A percentile compares a stretch with the other conserved stretches of the same genome.
Evolutionary conservation across 2,113 vertebrate genomes (phyloP).

Genomic region (Oryzias javanicus): DNA sequence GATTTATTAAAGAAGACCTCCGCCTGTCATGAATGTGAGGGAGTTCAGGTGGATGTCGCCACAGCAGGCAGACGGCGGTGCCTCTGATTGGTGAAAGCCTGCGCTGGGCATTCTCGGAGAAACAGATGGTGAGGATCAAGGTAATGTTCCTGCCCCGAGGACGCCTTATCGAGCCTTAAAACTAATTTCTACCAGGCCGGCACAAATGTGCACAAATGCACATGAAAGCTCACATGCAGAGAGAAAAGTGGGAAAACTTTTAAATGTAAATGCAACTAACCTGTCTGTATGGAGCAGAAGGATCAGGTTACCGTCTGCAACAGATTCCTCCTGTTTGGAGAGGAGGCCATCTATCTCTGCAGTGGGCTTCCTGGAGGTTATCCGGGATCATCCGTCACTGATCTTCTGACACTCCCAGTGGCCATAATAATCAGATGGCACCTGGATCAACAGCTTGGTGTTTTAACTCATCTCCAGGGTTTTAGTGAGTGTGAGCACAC

Average conservation of each 20-base stretch:
- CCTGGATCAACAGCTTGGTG: constrained; percentile 74
- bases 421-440: constrained; percentile 75
- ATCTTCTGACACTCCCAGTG: constrained; percentile 65
- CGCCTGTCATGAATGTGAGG: constrained; percentile 6
- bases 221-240: neutral
- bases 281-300: constrained; percentile 28
- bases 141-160: constrained; percentile 52
- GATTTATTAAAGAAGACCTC: constrained; percentile 10
- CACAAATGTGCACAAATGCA: neutral
- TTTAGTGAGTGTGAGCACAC: constrained; percentile 35
- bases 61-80: constrained; percentile 12
- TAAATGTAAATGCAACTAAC: no score
- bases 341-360: constrained; percentile 35
- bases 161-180: constrained; percentile 50
- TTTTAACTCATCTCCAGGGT: constrained; percentile 62
- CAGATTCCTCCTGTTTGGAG: constrained; percentile 23
- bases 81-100: constrained; percentile 51
- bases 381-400: constrained; percentile 64
- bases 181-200: constrained; percentile 42
- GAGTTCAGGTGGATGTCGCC: constrained; percentile 20
- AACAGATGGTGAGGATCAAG: constrained; percentile 65
- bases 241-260: no score
- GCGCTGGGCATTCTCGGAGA: constrained; percentile 49
- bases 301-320: constrained; percentile 45
- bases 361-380: constrained; percentile 64